Percentiles rank a stretch among this genome's conserved stretches.
phyloP scores from a whole-genome alignment of 2,888 invertebrate genomes.

The Mongoloraphidia duomilia region DNA sequence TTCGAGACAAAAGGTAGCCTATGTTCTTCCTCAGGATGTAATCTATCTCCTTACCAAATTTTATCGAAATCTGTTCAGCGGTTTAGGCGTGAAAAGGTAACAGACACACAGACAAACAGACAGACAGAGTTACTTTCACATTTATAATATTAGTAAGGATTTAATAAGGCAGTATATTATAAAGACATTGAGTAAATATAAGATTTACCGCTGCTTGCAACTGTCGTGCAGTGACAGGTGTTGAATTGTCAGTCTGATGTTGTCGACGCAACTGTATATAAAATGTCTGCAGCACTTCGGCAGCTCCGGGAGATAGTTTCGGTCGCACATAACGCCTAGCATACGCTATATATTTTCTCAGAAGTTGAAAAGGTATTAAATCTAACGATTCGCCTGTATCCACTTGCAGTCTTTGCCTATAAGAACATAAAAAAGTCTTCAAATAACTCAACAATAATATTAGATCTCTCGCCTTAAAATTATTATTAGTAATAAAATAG shows the following conservation, averaged over 20 bases:
- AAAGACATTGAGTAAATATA: slow-evolving; percentile 18
- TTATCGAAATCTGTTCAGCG: no score
- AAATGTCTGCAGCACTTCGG: slow-evolving; percentile 55
- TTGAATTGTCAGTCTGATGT: slow-evolving; percentile 47
- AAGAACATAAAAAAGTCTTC: slow-evolving; percentile 17
- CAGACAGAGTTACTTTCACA: no score
- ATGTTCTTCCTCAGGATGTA: no score
- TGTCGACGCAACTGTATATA: slow-evolving; percentile 63
- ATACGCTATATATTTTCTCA: slow-evolving; percentile 86
- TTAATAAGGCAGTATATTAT: not conserved
- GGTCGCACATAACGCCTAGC: slow-evolving; percentile 80
- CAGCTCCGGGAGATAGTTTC: slow-evolving; percentile 56
- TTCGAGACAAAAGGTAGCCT: no score
- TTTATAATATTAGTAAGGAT: no score
- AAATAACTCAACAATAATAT: not conserved
- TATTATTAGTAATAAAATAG: not conserved
- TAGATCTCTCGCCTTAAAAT: not conserved
- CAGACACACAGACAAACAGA: no score
- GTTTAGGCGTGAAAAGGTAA: no score
- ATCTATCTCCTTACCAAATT: no score
- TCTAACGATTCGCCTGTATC: slow-evolving; percentile 48
- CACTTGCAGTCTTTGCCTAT: slow-evolving; percentile 44
- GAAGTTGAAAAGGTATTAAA: slow-evolving; percentile 54
- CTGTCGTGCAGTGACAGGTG: slow-evolving; percentile 79
- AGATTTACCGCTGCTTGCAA: slow-evolving; percentile 77